Evolutionary conservation across 1,140 invertebrate genomes (phyloP), one percentile per base, ranked within the genome.

Genomic region (Hypsibius dujardini): DNA sequence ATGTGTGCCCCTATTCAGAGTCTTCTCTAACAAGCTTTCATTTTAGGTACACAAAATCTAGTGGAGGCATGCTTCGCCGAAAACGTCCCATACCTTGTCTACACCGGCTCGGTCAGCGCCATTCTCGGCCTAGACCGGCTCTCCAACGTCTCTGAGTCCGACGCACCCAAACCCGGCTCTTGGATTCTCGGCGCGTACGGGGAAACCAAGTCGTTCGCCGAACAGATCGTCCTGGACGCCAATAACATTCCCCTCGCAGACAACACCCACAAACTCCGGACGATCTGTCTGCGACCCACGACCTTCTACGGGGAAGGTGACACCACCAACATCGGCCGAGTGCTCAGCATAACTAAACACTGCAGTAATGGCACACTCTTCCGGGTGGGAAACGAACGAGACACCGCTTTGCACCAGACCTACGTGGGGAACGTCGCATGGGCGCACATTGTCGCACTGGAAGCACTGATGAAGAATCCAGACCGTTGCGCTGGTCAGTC

Each of bases 341-440:
- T 67, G 42, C 42, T 67, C 12, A 12, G 45, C 3, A 12, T 67
- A 7, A 42, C 62, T 45, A 12, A 42, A 3, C 3, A 42, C 12
- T 12, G 12, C 42, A 42, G 62, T 15, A 42, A 42, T 12, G 45
- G 45, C 3, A 28, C 28, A 28, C 42, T 67, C 12, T 3, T 67
- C 12, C 62, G 42, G 3, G 7, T 67, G 3, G 62, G 62, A 7
- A 67, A 12, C 45, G 42, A 12, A 7, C 12, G 45, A 15, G 42
- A 12, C 42, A 45, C 42, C 3, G 45, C 12, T 15, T 7, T 67
- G 3, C 62, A 67, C 12, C 62, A 67, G 62, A 67, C 62, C 3
- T 67, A 67, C 45, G 62, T 67, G 62, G 62, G 62, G 42, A 67
- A 67, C 45, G 62, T 67, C 62, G 62, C 62, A 15, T 67, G 62